Evolutionary conservation across 2,888 invertebrate genomes (phyloP), one percentile per base, ranked within the genome.

Genomic region (Venusia cambrica): DNA sequence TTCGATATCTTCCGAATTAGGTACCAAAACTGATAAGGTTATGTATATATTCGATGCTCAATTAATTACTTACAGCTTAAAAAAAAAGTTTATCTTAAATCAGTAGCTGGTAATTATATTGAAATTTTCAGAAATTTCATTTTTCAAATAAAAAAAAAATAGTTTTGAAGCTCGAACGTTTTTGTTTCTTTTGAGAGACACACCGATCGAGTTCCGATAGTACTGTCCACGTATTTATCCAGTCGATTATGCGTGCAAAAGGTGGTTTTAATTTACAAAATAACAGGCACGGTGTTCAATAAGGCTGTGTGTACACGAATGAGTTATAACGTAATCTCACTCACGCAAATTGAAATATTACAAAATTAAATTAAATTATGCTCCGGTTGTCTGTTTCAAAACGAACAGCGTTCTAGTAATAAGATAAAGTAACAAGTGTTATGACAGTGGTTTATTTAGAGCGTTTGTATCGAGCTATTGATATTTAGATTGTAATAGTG

Each of bases 241-340:
- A 72, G 60, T 51, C 65, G 68, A 71, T 76, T 73, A 72, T 73
- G 65, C 71, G 70, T 67, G 61, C 60, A 52, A 68, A n/a, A 71
- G 72, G 72, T 55, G 57, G 54, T 71, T 72, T 76, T 75, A 74
- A 78, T 78, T 75, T 68, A 68, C 61, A 64, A 59, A 70, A 73
- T 67, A 73, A 72, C 62, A 67, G 57, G 55, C 45, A 51, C 57
- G 46, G 48, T 54, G 45, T 58, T 64, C 51, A 45, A 19, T 57
- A 51, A 54, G 39, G 58, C 45, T 33, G 36, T 37, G 43, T 45
- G 30, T 36, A 54, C 51, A 55, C 40, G 19, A 36, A 32, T 26
- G 27, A 38, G 18, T 42, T 40, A 37, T 48, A 43, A 37, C 33
- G 46, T 44, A 37, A 47, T 48, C 44, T 44, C 44, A 38, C 36